Conservation (phyloP, 1,140 invertebrate species). For the Bombus superbus region DNA sequence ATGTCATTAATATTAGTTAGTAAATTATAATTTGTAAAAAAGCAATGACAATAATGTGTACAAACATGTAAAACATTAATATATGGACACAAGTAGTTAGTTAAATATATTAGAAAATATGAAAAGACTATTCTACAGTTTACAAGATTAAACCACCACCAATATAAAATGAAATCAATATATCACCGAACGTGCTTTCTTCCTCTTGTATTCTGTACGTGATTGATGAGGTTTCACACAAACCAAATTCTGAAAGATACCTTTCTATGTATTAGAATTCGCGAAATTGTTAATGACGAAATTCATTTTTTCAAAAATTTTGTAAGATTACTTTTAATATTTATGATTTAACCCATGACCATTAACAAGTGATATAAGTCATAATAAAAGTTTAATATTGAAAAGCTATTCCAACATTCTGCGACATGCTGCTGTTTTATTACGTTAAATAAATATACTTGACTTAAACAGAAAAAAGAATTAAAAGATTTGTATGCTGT, state of each 20-base stretch:
- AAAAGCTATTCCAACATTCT: neutral
- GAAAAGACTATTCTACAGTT: neutral
- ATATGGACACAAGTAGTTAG: neutral
- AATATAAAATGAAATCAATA: constrained; percentile 64
- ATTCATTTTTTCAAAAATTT: neutral
- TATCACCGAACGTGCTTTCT: constrained; percentile 77
- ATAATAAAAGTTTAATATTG: neutral
- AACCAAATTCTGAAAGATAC: constrained; percentile 81
- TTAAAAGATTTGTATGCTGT: neutral
- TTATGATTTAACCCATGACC: neutral
- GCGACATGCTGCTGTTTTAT: constrained; percentile 8
- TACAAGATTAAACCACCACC: constrained; percentile 19
- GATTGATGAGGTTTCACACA: constrained; percentile 72
- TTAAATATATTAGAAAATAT: neutral
- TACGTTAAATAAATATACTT: constrained; percentile 37
- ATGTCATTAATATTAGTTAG: neutral
- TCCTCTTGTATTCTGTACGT: constrained; percentile 72
- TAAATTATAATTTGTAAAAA: neutral
- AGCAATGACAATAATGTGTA: neutral
- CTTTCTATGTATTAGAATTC: constrained; percentile 55
- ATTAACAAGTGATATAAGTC: neutral
- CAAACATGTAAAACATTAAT: neutral
- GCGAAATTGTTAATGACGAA: neutral
- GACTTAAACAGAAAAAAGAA: neutral
- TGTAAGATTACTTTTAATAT: neutral